Base-by-base conservation (phyloP, 2,888 invertebrate genomes). In the Dasysyrphus albostriatus region DNA sequence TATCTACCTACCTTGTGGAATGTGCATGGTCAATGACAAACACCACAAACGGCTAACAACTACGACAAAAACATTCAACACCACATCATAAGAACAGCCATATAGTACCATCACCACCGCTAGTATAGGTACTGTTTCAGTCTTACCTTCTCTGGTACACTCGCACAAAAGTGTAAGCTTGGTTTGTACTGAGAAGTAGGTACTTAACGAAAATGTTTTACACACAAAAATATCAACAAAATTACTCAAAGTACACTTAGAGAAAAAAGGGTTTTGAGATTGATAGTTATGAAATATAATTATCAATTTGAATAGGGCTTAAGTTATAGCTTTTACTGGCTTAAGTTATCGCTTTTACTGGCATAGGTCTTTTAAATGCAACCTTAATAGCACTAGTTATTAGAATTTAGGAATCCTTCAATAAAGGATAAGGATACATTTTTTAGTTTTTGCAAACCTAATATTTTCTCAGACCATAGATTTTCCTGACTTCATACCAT, bases 1-100 rank as follows among this genome's bases (percentile, higher is more conserved):
- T 79, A 54, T 44, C 74, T 87, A 88, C 89, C 74, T 87, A 88
- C 89, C 89, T 90, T 89, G 88, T 88, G 89, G 88, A 84, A 89
- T 89, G 90, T 83, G 88, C 87, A 83, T 81, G 80, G 88, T 84
- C 84, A 84, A 88, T 85, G 81, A 88, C 72, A 82, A 82, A 82
- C 75, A 74, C 65, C 42, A 54, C 75, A 54, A 65, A 51, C 65
- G 54, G 56, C 54, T 54, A 29, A 75, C 72, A 83, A 75, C 9
- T 77, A 37, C 61, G 70, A 54, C 82, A 61, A 69, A 72, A 59
- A 58, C 56, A 65, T 56, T 51, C 67, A 67, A 88, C 89, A 88
- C 24, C 24, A 24, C 24, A 24, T 24, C 88, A 44, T 85, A 70
- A 69, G 29, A 24, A 47, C 44, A 44, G 61, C 47, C 69, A 42